phyloP scores from a whole-genome alignment of 1,140 invertebrate species.

The Drosophila sulfurigaster region DNA sequence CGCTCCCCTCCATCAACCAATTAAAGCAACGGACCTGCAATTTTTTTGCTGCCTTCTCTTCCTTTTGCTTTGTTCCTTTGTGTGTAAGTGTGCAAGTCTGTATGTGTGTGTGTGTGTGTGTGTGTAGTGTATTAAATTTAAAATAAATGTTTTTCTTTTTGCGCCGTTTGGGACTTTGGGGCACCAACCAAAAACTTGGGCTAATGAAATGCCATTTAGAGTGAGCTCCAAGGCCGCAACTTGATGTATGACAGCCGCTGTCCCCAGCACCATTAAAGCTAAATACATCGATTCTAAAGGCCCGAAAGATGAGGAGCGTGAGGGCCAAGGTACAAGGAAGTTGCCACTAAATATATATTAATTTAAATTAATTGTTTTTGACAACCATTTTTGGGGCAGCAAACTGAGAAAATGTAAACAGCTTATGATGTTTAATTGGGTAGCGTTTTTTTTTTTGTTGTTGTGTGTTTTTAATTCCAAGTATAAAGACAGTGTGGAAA shows the following conservation, averaged over 20 bases:
- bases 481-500: not conserved
- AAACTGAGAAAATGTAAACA: conserved; percentile 6
- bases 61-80: conserved; percentile 32
- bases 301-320: not conserved
- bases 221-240: conserved; percentile 26
- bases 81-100: not conserved
- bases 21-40: conserved; percentile 58
- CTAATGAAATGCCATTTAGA: conserved; percentile 76
- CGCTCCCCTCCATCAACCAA: conserved; percentile 54
- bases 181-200: conserved; percentile 21
- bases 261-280: conserved; percentile 36
- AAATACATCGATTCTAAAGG: conserved; percentile 34
- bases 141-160: conserved; percentile 75
- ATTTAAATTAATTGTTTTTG: conserved; percentile 48
- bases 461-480: not conserved
- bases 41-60: conserved; percentile 38
- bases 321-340: not conserved
- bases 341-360: conserved; percentile 43
- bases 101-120: conserved; percentile 29
- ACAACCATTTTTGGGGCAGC: not conserved
- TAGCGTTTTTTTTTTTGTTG: not conserved
- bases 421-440: conserved; percentile 20
- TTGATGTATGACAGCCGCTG: conserved; percentile 60
- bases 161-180: conserved; percentile 22
- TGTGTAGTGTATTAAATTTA: conserved; percentile 73